These are phyloP conservation scores for Sebastes trivittatus DNA, from an alignment of 2,797 vertebrate species.

Conservation along the genomic window DNA sequence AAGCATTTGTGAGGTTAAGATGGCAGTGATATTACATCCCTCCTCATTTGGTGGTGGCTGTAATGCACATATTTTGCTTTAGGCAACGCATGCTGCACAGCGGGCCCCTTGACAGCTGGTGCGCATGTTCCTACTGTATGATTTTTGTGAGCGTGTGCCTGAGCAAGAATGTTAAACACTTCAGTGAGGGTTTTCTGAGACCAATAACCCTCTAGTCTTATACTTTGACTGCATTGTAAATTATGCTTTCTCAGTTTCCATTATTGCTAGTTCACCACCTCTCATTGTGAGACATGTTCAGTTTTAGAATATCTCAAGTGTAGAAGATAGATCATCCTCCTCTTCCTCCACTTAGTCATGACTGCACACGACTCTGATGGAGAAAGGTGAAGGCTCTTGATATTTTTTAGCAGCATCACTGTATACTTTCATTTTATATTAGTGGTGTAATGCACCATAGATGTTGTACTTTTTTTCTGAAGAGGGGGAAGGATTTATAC, in stretches of 20 bases:
- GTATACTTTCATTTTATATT: background rate
- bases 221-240: background rate
- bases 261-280: background rate
- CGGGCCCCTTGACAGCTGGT: conserved; percentile 42
- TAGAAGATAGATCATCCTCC: background rate
- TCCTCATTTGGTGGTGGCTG: conserved; percentile 10
- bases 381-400: background rate
- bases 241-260: background rate
- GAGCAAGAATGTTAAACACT: background rate
- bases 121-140: conserved; percentile 20
- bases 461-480: background rate
- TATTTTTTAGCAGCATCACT: background rate
- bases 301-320: background rate
- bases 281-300: background rate
- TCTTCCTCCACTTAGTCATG: background rate
- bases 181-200: background rate
- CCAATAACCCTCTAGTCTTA: background rate
- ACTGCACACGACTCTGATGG: background rate
- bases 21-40: conserved; percentile 11
- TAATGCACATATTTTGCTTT: conserved; percentile 30
- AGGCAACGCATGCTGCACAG: background rate
- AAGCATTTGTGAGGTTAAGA: conserved; percentile 32
- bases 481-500: background rate
- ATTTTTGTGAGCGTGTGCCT: conserved; percentile 15
- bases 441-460: background rate